A percentile compares a stretch with the other conserved stretches of the same genome.
Evolutionary conservation across 35 echinoderm and acorn worm genomes (phyloP).

Genomic region (Lytechinus pictus): DNA sequence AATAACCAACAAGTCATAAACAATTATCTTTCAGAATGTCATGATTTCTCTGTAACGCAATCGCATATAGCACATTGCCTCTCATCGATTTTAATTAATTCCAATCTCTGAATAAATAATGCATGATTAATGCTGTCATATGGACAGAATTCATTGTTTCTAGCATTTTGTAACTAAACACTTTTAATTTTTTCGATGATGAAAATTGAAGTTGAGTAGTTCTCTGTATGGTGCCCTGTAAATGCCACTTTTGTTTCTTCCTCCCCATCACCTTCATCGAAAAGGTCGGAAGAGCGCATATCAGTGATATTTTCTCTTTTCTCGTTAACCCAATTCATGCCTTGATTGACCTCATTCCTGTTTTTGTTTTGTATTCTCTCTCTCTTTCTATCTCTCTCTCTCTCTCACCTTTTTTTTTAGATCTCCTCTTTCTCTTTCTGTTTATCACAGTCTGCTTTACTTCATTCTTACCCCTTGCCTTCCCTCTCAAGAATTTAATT

Average conservation of each 20-base stretch:
- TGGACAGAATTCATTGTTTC: background rate
- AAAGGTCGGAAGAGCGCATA: background rate
- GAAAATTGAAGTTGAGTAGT: background rate
- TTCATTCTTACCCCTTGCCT: background rate
- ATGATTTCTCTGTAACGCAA: background rate
- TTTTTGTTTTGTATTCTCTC: background rate
- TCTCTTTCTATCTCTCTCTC: background rate
- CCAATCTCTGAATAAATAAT: background rate
- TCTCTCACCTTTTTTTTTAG: background rate
- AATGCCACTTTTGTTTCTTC: background rate
- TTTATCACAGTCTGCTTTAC: no score
- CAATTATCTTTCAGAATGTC: background rate
- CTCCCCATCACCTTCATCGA: background rate
- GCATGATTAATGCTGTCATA: background rate
- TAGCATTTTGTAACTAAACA: background rate
- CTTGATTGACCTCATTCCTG: background rate
- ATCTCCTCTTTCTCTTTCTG: background rate
- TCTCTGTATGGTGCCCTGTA: background rate
- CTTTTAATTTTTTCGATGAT: background rate
- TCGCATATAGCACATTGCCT: background rate
- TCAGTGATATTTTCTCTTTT: background rate
- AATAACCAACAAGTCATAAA: background rate
- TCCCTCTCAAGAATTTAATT: background rate
- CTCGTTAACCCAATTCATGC: constrained; percentile 9
- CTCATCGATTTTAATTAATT: background rate